These are phyloP conservation scores for Syngnathoides biaculeatus DNA, from an alignment of 2,113 vertebrate species.

Conservation along the genomic window DNA sequence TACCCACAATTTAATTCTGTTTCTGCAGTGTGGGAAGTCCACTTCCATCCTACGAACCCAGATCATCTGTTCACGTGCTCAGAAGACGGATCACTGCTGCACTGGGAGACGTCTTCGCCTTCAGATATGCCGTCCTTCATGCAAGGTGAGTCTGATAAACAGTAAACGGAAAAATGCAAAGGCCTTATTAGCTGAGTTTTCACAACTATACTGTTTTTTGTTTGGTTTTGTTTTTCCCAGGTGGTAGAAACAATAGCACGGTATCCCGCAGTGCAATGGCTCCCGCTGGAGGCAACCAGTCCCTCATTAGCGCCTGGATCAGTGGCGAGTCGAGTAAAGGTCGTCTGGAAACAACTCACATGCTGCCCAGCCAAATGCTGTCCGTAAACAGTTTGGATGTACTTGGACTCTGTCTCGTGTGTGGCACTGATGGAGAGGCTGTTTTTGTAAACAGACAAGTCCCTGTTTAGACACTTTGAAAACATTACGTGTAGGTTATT, in stretches of 20 bases:
- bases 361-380: constrained; percentile 86
- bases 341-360: constrained; percentile 88
- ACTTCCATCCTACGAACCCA: constrained; percentile 93
- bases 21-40: constrained; percentile 92
- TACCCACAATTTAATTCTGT: background rate
- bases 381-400: constrained; percentile 94
- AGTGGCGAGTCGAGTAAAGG: constrained; percentile 86
- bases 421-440: constrained; percentile 92
- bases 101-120: constrained; percentile 85
- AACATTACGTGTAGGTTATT: constrained; percentile 2
- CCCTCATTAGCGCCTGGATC: constrained; percentile 85
- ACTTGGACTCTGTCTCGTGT: constrained; percentile 90
- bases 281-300: constrained; percentile 75
- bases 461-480: constrained; percentile 45
- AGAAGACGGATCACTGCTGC: constrained; percentile 93
- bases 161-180: background rate
- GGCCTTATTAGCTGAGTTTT: background rate
- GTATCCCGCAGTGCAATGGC: constrained; percentile 77
- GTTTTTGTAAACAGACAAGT: constrained; percentile 89
- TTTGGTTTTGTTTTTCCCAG: constrained; percentile 61
- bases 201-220: background rate
- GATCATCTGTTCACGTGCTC: constrained; percentile 96
- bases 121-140: constrained; percentile 86
- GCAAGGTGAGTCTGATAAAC: constrained; percentile 73
- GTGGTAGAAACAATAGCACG: constrained; percentile 82